Conservation (phyloP, 2,113 vertebrate species). For the Tricholaema leucomelas region DNA sequence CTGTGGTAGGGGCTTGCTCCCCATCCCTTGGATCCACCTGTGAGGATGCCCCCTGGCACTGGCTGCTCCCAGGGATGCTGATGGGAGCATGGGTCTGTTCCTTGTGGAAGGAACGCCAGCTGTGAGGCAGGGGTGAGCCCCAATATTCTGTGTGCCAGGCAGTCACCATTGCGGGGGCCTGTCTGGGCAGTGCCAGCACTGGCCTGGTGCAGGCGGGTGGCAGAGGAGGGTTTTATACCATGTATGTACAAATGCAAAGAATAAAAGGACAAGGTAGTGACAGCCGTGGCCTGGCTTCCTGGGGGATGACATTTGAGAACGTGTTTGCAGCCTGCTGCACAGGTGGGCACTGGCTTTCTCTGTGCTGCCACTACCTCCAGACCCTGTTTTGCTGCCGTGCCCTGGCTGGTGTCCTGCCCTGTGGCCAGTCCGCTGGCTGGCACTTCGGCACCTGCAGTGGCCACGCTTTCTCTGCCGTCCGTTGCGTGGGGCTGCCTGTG, state of each 20-base stretch:
- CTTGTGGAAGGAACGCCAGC: neutral
- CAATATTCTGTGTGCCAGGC: fast-evolving
- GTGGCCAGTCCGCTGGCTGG: neutral
- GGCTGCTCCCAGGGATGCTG: neutral
- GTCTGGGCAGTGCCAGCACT: neutral
- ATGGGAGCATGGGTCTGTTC: neutral
- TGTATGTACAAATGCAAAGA: slow-evolving; percentile 55
- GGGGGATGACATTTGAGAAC: fast-evolving
- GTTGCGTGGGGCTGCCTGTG: neutral
- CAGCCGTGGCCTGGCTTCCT: neutral
- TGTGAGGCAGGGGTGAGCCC: neutral
- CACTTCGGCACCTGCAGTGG: neutral
- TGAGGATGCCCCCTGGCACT: neutral
- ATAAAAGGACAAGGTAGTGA: slow-evolving; percentile 62
- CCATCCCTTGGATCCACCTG: neutral
- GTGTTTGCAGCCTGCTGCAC: neutral
- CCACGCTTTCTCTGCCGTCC: neutral
- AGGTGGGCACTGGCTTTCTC: fast-evolving
- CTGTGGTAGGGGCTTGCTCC: fast-evolving
- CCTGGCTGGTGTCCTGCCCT: neutral
- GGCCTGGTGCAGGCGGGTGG: neutral
- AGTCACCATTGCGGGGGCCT: fast-evolving
- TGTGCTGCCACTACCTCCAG: fast-evolving
- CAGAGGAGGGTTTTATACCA: slow-evolving; percentile 4
- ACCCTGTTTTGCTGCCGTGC: neutral